Evolutionary conservation across 2,797 vertebrate species (phyloP).

Genomic region (Sebastes hopkinsi): DNA sequence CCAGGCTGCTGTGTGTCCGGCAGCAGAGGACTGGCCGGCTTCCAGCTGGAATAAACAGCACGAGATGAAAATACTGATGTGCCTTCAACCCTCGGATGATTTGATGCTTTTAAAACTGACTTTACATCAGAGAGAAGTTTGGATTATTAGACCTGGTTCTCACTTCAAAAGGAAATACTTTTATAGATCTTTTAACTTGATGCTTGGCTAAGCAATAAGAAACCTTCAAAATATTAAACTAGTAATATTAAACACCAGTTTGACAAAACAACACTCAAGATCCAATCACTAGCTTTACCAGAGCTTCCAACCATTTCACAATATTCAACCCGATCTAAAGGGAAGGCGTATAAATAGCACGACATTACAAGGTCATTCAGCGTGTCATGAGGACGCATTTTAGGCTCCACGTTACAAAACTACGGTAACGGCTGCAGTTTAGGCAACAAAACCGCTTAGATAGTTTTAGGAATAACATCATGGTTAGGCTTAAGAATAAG

Average conservation of each 20-base stretch:
- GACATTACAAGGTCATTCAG: too few species aligned
- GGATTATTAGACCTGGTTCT: background rate
- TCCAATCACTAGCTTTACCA: too few species aligned
- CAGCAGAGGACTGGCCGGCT: constrained; percentile 42
- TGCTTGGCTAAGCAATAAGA: background rate
- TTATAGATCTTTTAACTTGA: background rate
- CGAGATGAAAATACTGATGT: constrained; percentile 10
- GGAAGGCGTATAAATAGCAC: too few species aligned
- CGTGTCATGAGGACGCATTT: too few species aligned
- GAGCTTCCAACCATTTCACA: too few species aligned
- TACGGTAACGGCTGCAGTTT: too few species aligned
- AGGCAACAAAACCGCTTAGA: too few species aligned
- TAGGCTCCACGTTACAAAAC: too few species aligned
- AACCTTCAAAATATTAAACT: background rate
- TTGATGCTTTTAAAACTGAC: constrained; percentile 2
- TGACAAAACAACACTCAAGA: background rate
- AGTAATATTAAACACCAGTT: background rate
- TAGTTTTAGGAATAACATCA: too few species aligned
- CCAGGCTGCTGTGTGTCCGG: constrained; percentile 17
- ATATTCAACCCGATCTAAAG: too few species aligned
- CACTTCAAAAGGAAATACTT: background rate
- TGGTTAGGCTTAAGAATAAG: too few species aligned
- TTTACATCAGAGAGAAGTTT: background rate
- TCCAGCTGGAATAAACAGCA: constrained; percentile 52
- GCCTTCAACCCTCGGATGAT: constrained; percentile 1